Conservation (phyloP, 2,113 vertebrate species). For the Grammomys dolichurus region DNA sequence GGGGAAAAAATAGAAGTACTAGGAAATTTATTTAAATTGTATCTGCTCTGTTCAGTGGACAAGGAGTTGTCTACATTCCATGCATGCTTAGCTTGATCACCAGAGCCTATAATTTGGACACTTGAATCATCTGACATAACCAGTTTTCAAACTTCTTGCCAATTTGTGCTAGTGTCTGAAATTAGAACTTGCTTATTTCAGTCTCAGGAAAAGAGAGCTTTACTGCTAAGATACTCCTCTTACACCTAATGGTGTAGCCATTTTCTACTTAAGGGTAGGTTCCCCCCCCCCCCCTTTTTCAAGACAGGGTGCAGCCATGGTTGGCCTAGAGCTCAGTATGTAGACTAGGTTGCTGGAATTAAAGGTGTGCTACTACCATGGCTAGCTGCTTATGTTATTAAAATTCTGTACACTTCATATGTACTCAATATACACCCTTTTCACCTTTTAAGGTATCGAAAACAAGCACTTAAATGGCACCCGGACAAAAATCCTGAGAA, state of each 20-base stretch:
- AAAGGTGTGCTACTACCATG: neutral
- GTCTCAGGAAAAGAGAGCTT: neutral
- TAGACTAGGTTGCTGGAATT: neutral
- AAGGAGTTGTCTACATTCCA: neutral
- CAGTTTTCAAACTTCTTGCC: neutral
- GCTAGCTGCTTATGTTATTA: neutral
- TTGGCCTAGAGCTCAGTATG: neutral
- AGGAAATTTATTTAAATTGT: neutral
- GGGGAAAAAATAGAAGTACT: neutral
- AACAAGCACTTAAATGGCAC: slow-evolving; percentile 97
- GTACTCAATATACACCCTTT: neutral
- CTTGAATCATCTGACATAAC: neutral
- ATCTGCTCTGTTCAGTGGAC: neutral
- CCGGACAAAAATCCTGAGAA: slow-evolving; percentile 99
- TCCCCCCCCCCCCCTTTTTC: neutral
- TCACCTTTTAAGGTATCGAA: slow-evolving; percentile 92
- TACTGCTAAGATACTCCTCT: fast-evolving
- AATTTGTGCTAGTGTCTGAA: neutral
- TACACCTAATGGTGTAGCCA: neutral
- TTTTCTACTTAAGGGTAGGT: neutral
- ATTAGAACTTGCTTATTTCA: neutral
- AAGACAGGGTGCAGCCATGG: neutral
- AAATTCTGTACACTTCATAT: neutral
- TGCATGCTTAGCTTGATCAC: neutral
- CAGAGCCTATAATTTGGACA: neutral